Conservation (phyloP, 2,888 invertebrate genomes). For the Spilosoma lubricipeda region DNA sequence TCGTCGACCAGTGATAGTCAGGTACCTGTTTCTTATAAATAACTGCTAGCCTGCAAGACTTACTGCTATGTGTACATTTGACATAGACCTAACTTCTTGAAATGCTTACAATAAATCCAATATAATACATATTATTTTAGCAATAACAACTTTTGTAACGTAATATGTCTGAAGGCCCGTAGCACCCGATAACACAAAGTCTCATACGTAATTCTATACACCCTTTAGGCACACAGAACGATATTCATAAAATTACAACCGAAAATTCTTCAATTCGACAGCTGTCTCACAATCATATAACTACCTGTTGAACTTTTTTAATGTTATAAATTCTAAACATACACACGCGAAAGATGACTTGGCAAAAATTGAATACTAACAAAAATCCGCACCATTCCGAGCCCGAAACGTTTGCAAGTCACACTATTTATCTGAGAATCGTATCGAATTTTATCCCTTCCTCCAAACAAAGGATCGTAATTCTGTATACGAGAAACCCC, state of each 20-base stretch:
- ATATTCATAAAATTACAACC: background rate
- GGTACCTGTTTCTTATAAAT: background rate
- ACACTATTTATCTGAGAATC: conserved; percentile 49
- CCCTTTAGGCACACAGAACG: background rate
- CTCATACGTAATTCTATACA: background rate
- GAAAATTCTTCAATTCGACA: background rate
- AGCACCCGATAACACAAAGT: background rate
- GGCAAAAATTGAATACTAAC: conserved; percentile 25
- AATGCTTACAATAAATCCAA: background rate
- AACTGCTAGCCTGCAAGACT: too few relatives aligned
- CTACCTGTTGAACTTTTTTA: background rate
- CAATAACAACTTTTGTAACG: background rate
- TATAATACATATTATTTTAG: too few relatives aligned
- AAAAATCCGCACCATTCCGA: conserved; percentile 19
- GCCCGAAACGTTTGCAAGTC: conserved; percentile 38
- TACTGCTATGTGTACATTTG: too few relatives aligned
- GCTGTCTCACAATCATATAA: background rate
- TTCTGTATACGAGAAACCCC: conserved; percentile 49
- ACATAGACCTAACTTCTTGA: too few relatives aligned
- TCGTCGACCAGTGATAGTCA: too few relatives aligned
- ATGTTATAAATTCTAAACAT: background rate
- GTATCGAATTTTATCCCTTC: conserved; percentile 46
- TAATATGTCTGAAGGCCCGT: background rate
- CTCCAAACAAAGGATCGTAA: conserved; percentile 48
- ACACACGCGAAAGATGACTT: background rate